Conservation (phyloP, 2,797 vertebrate genomes). For the Steatocranus sp. region DNA sequence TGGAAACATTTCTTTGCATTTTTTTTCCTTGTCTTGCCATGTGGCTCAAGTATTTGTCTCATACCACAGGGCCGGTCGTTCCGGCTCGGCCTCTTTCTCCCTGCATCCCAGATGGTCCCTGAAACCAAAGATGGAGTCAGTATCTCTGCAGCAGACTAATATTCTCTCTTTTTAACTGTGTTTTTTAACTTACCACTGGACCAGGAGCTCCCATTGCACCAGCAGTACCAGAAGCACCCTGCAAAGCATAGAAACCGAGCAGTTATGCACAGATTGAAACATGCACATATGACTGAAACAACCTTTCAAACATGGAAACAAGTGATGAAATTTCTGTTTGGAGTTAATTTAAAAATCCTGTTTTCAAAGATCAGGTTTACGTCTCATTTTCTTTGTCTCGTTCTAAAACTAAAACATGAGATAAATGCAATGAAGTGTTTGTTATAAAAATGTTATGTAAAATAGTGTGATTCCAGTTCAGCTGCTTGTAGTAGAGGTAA, state of each 20-base stretch:
- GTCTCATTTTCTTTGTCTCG: background rate
- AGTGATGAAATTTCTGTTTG: background rate
- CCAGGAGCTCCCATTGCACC: conserved; percentile 85
- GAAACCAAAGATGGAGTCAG: conserved; percentile 8
- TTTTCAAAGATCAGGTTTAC: background rate
- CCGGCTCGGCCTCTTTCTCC: conserved; percentile 90
- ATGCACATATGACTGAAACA: background rate
- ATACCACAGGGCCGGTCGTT: conserved; percentile 82
- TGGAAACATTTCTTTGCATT: background rate
- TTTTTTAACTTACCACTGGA: conserved; percentile 70
- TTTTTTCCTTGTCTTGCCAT: background rate
- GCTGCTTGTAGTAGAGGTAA: background rate
- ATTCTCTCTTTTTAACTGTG: background rate
- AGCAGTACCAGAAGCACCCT: conserved; percentile 84
- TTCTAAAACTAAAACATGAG: background rate
- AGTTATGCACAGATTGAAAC: background rate
- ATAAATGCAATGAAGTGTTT: background rate
- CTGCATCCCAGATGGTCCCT: conserved; percentile 88
- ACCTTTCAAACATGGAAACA: background rate
- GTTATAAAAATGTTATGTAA: background rate
- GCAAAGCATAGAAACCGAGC: background rate
- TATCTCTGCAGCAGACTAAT: background rate
- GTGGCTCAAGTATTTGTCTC: conserved; percentile 9
- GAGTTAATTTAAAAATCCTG: background rate
- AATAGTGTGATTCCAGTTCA: background rate